A percentile compares a stretch with the other conserved stretches of the same genome.
These are phyloP conservation scores for Dolichopus griseipennis DNA, from an alignment of 2,888 invertebrate genomes.

Conservation along the genomic window DNA sequence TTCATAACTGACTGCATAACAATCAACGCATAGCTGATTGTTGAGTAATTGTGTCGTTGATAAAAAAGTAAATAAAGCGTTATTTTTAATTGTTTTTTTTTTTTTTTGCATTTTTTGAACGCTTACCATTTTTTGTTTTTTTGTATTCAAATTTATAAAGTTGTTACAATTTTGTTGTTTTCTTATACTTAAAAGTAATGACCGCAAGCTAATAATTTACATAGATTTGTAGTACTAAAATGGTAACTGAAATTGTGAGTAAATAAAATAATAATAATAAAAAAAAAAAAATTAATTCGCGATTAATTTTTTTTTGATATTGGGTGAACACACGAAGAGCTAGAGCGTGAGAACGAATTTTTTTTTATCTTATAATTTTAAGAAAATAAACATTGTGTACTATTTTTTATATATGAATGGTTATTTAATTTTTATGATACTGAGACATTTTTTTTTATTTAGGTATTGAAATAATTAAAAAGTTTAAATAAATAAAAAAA, in stretches of 20 bases:
- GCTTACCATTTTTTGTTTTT: background rate
- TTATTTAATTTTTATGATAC: too few species aligned
- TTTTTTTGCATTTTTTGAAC: background rate
- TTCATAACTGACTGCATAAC: too few species aligned
- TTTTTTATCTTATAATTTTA: background rate
- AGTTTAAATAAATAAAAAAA: background rate
- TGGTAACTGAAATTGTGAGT: background rate
- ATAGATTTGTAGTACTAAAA: background rate
- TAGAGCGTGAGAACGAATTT: background rate
- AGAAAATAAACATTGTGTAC: too few species aligned
- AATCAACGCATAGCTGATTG: too few species aligned
- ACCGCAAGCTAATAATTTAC: background rate
- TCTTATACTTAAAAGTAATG: background rate
- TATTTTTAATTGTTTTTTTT: background rate
- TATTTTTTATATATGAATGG: too few species aligned
- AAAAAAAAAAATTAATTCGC: background rate
- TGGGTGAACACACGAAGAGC: too few species aligned
- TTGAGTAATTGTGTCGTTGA: too few species aligned
- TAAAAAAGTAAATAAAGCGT: too few species aligned
- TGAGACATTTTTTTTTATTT: background rate
- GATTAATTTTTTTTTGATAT: too few species aligned
- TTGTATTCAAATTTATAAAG: background rate
- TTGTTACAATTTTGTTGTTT: background rate
- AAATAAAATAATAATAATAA: background rate
- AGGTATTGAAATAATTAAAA: background rate